A percentile compares a stretch with the other conserved stretches of the same genome.
Conservation (phyloP, 2,888 invertebrate genomes). For the Branchipolynoe longqiensis region DNA sequence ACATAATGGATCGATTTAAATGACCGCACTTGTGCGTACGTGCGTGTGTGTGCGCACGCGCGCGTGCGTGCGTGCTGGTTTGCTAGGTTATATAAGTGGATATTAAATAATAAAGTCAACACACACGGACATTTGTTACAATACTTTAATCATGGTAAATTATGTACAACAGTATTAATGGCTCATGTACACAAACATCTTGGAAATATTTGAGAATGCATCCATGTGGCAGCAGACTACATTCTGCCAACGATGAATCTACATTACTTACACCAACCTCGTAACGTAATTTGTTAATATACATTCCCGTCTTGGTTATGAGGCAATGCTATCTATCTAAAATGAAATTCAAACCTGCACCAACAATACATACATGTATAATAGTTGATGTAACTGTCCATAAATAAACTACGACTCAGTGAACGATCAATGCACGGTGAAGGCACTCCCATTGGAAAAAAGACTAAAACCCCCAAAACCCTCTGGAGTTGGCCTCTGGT, state of each 20-base stretch:
- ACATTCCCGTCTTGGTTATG: not conserved
- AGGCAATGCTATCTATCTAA: not conserved
- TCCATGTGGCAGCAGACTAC: slow-evolving; percentile 21
- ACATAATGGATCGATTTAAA: too few species aligned
- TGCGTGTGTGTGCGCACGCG: too few species aligned
- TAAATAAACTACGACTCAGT: too few species aligned
- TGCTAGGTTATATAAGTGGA: too few species aligned
- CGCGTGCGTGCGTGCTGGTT: too few species aligned
- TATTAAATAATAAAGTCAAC: not conserved
- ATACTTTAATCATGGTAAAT: slow-evolving; percentile 26
- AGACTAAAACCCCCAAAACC: too few species aligned
- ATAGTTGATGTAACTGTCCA: not conserved
- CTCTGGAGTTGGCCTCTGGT: too few species aligned
- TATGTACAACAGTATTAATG: slow-evolving; percentile 35
- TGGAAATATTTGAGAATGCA: slow-evolving; percentile 17
- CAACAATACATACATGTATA: not conserved
- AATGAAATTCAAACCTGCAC: not conserved
- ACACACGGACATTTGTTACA: not conserved
- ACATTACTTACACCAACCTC: slow-evolving; percentile 30
- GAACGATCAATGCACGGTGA: too few species aligned
- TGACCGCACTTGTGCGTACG: too few species aligned
- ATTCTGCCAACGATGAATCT: not conserved
- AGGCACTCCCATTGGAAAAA: too few species aligned
- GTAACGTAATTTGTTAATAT: slow-evolving; percentile 1
- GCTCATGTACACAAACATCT: slow-evolving; percentile 2